These are phyloP conservation scores for Centropyge bicolor DNA, from an alignment of 2,797 vertebrate genomes.

Conservation along the genomic window DNA sequence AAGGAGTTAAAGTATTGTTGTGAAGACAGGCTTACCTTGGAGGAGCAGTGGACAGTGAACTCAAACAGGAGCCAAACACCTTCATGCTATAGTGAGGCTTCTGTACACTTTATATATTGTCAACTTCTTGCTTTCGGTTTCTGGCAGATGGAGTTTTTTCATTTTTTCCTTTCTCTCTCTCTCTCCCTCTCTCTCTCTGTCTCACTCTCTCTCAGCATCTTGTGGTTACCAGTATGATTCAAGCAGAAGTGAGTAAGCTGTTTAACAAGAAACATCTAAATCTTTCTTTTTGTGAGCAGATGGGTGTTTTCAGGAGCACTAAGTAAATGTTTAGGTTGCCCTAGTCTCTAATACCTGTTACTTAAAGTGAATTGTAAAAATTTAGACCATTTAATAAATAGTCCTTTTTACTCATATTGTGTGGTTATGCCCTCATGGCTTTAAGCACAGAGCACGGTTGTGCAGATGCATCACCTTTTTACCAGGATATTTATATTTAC, in stretches of 20 bases:
- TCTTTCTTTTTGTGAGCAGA: neutral
- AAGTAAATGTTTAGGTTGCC: neutral
- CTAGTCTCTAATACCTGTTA: neutral
- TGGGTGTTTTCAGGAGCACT: neutral
- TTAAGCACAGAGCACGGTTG: neutral
- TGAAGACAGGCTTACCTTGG: conserved; percentile 68
- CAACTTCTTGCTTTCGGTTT: conserved; percentile 72
- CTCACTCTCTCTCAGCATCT: conserved; percentile 33
- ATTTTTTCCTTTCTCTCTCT: neutral
- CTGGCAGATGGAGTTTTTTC: conserved; percentile 36
- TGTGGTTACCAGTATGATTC: conserved; percentile 47
- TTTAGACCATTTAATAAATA: too few species aligned
- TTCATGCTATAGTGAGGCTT: conserved; percentile 45
- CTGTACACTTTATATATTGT: conserved; percentile 60
- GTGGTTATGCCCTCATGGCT: neutral
- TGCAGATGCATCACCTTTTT: neutral
- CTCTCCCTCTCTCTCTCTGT: too few species aligned
- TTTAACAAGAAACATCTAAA: neutral
- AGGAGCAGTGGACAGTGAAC: conserved; percentile 37
- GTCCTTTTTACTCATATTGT: neutral
- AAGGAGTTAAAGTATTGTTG: neutral
- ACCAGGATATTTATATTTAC: neutral
- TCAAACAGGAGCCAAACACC: conserved; percentile 4
- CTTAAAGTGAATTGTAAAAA: neutral
- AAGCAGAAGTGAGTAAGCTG: conserved; percentile 19